Evolutionary conservation across 2,888 invertebrate species (phyloP).

Genomic region (Bombyx huttoni): DNA sequence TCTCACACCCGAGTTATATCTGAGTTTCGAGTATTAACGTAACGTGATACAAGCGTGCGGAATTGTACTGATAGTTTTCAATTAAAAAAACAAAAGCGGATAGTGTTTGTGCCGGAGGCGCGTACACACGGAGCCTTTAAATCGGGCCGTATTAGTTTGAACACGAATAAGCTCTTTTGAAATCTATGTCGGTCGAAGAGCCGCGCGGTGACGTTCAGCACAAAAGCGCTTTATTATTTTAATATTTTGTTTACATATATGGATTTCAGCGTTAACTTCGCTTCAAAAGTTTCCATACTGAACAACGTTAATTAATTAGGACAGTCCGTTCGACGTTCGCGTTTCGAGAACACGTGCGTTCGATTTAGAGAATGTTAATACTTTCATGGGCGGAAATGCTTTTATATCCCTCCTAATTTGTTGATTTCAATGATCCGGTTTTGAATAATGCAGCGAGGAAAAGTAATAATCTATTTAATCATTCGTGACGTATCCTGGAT

Average conservation of each 20-base stretch:
- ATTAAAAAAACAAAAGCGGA: too few species aligned
- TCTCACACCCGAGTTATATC: not conserved
- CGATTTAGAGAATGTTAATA: slow-evolving; percentile 33
- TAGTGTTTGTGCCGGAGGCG: slow-evolving; percentile 12
- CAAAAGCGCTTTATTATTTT: slow-evolving; percentile 38
- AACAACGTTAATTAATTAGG: slow-evolving; percentile 63
- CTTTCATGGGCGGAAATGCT: slow-evolving; percentile 46
- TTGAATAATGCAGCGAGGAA: slow-evolving; percentile 20
- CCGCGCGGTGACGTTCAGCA: slow-evolving; percentile 28
- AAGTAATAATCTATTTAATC: slow-evolving; percentile 35
- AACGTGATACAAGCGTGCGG: too few species aligned
- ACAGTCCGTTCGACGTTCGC: slow-evolving; percentile 50
- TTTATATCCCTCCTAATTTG: slow-evolving; percentile 44
- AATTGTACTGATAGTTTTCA: too few species aligned
- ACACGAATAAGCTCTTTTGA: slow-evolving; percentile 64
- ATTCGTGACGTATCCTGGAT: slow-evolving; percentile 33
- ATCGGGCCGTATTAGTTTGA: slow-evolving; percentile 52
- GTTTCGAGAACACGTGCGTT: slow-evolving; percentile 39
- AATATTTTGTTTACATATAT: slow-evolving; percentile 24
- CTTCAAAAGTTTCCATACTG: slow-evolving; percentile 29
- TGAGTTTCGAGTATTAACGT: too few species aligned
- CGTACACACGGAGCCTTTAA: slow-evolving; percentile 35
- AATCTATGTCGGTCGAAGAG: slow-evolving; percentile 39
- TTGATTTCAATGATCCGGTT: slow-evolving; percentile 25
- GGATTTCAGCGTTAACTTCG: slow-evolving; percentile 41